Percentiles rank a stretch among this genome's conserved stretches.
These are phyloP conservation scores for Cheracebus regulus DNA, from an alignment of 2,797 vertebrate genomes.

Conservation along the genomic window DNA sequence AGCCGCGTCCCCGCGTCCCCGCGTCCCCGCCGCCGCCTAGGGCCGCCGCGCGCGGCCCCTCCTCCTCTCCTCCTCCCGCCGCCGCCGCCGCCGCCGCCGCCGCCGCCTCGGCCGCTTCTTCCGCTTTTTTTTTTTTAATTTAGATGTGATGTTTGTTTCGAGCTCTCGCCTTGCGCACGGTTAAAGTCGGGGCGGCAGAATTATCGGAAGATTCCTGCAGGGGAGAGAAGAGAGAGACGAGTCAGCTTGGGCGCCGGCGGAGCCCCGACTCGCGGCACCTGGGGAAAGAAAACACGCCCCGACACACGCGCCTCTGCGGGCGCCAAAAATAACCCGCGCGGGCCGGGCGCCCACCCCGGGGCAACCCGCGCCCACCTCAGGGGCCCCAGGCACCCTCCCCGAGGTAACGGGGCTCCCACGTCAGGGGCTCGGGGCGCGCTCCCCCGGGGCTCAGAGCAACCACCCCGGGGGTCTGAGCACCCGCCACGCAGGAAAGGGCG, in stretches of 20 bases:
- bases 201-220: conserved; percentile 31
- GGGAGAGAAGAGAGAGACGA: background rate
- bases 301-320: conserved; percentile 66
- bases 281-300: conserved; percentile 65
- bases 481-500: background rate
- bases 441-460: background rate
- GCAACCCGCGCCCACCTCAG: background rate
- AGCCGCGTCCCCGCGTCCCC: conserved; percentile 75
- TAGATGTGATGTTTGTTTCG: conserved; percentile 44
- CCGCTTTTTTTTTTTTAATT: conserved; percentile 77
- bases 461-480: background rate
- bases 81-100: conserved; percentile 49
- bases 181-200: conserved; percentile 65
- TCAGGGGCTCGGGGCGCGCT: background rate
- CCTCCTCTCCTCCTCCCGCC: conserved; percentile 64
- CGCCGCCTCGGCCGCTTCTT: conserved; percentile 74
- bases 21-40: conserved; percentile 72
- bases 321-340: conserved; percentile 72
- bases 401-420: background rate
- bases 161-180: conserved; percentile 42
- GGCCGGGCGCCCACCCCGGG: conserved; percentile 5
- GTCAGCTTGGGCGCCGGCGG: conserved; percentile 51
- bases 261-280: conserved; percentile 76
- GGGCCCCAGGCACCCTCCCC: background rate
- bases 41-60: conserved; percentile 75